phyloP scores from a whole-genome alignment of 2,113 vertebrate species.

The Gasterosteus nipponicus region DNA sequence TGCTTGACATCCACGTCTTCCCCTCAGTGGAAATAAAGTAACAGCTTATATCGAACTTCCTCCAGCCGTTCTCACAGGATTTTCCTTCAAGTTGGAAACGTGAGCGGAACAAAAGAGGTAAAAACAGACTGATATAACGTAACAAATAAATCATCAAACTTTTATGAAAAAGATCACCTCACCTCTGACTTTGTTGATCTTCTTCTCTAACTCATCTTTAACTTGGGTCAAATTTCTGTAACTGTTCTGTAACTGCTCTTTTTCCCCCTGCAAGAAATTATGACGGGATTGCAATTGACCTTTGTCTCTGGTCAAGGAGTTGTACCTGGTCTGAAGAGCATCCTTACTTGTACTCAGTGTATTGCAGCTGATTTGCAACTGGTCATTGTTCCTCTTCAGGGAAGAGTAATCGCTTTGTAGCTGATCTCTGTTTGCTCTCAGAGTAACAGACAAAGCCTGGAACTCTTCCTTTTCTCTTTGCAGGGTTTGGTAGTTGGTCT shows the following conservation, averaged over 20 bases:
- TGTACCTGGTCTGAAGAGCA: constrained; percentile 1
- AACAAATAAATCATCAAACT: constrained; percentile 1
- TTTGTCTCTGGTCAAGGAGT: constrained; percentile 11
- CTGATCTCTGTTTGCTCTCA: not conserved
- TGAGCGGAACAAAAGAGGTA: not conserved
- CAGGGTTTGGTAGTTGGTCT: not conserved
- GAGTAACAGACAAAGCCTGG: not conserved
- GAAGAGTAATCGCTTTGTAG: constrained; percentile 14
- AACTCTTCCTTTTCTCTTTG: not conserved
- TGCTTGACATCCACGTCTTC: constrained; percentile 42
- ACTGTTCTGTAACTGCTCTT: constrained; percentile 1
- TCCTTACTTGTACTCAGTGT: not conserved
- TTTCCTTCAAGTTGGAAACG: not conserved
- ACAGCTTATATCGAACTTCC: constrained; percentile 38
- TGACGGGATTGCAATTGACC: constrained; percentile 1
- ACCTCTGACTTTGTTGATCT: constrained; percentile 22
- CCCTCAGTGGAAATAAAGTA: constrained; percentile 21
- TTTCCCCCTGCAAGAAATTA: not conserved
- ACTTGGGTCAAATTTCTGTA: not conserved
- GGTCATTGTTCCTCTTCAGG: constrained; percentile 12
- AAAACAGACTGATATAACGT: not conserved
- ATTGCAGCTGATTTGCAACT: constrained; percentile 13
- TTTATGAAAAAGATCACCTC: not conserved
- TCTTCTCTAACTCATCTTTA: constrained; percentile 9
- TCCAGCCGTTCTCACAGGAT: constrained; percentile 43